Evolutionary conservation across 2,797 vertebrate species (phyloP).

Genomic region (Neopelma chrysocephalum): DNA sequence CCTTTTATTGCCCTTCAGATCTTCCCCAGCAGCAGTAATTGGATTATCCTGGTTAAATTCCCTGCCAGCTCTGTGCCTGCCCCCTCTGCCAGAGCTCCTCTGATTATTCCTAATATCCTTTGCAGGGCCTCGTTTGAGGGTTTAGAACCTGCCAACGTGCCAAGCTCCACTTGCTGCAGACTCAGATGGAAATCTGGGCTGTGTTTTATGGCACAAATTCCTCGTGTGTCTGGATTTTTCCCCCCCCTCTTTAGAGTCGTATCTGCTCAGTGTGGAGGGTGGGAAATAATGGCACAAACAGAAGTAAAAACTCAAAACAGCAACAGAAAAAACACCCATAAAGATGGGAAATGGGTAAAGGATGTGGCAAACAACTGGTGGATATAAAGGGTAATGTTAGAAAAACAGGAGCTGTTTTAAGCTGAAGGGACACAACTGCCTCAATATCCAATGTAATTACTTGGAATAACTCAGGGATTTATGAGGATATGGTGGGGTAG

Average conservation of each 20-base stretch:
- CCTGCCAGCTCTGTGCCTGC: background rate
- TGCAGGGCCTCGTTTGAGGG: background rate
- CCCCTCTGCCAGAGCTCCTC: background rate
- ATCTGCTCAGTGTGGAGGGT: background rate
- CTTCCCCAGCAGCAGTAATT: background rate
- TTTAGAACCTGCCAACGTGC: background rate
- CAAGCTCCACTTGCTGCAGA: background rate
- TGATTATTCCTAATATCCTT: background rate
- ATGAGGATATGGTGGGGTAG: background rate
- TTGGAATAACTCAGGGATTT: background rate
- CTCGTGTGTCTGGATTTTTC: too few relatives aligned
- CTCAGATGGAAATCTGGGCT: background rate
- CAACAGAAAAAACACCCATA: too few relatives aligned
- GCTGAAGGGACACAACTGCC: background rate
- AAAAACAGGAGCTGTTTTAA: background rate
- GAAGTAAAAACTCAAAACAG: background rate
- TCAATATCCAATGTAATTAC: background rate
- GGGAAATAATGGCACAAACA: background rate
- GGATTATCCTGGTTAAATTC: background rate
- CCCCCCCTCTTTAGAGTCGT: rapidly evolving
- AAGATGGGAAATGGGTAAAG: rapidly evolving
- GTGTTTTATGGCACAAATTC: background rate
- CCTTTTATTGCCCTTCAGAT: background rate
- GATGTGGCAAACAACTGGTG: background rate
- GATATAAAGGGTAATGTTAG: background rate